Percentiles rank a stretch among this genome's conserved stretches.
Conservation (phyloP, 2,888 invertebrate species). For the Drosophila tripunctata region DNA sequence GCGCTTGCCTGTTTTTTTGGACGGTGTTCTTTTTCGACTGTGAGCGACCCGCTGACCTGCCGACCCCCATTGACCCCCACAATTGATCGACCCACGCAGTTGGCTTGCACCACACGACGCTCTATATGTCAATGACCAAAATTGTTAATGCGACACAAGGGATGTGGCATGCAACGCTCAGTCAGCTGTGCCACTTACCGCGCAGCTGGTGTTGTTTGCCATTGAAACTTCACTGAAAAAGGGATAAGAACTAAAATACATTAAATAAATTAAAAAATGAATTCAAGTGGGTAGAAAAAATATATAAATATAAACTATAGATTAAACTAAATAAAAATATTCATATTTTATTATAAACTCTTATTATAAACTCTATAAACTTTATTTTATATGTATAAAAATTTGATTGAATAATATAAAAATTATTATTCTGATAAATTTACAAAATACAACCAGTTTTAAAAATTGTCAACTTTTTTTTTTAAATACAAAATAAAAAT, state of each 20-base stretch:
- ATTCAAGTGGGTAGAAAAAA: too few species aligned
- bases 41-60: background rate
- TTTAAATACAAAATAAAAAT: too few species aligned
- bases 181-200: background rate
- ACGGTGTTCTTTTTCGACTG: constrained; percentile 20
- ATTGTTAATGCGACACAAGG: constrained; percentile 24
- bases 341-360: too few species aligned
- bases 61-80: background rate
- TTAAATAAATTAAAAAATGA: constrained; percentile 1
- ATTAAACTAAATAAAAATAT: too few species aligned
- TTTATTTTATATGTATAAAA: too few species aligned
- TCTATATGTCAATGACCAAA: constrained; percentile 50
- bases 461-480: too few species aligned
- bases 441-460: too few species aligned
- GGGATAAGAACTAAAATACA: background rate
- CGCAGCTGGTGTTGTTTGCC: background rate
- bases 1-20: constrained; percentile 26
- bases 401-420: too few species aligned
- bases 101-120: constrained; percentile 15
- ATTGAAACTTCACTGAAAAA: background rate
- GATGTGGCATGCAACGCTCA: constrained; percentile 1
- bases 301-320: too few species aligned
- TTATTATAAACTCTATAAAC: too few species aligned
- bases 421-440: too few species aligned
- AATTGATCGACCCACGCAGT: background rate